phyloP scores from a whole-genome alignment of 2,888 invertebrate genomes.

The Didymodactylos carnosus region DNA sequence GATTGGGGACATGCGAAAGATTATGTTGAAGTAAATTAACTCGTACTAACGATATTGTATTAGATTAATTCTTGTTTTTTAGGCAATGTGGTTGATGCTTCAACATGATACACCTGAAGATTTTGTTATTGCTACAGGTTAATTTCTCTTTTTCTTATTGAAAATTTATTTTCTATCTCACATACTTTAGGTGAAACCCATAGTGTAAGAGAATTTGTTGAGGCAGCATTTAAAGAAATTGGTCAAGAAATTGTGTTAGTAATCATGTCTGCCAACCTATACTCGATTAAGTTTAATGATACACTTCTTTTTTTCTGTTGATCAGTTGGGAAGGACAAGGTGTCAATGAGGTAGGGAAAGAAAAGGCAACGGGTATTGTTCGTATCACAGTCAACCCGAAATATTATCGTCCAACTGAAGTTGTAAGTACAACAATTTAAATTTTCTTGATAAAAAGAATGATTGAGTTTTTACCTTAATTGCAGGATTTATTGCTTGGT shows the following conservation, averaged over 20 bases:
- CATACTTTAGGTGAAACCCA: constrained; percentile 36
- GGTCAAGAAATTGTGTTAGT: constrained; percentile 45
- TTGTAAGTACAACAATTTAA: constrained; percentile 35
- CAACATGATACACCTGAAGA: constrained; percentile 76
- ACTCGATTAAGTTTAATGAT: too few relatives aligned
- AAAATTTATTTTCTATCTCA: background rate
- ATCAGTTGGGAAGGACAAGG: constrained; percentile 65
- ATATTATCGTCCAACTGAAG: constrained; percentile 92
- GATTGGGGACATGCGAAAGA: constrained; percentile 83
- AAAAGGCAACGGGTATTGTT: constrained; percentile 49
- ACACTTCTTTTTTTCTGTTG: too few relatives aligned
- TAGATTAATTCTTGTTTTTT: too few relatives aligned
- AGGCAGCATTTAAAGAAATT: constrained; percentile 63
- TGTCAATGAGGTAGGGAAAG: constrained; percentile 57
- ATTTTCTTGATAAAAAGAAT: background rate
- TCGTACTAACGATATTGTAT: too few relatives aligned
- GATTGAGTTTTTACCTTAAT: background rate
- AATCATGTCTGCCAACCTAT: too few relatives aligned
- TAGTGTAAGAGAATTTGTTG: constrained; percentile 87
- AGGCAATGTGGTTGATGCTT: constrained; percentile 99
- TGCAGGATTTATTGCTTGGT: constrained; percentile 59
- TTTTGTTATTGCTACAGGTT: constrained; percentile 88
- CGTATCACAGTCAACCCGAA: constrained; percentile 72
- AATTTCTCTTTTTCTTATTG: constrained; percentile 37
- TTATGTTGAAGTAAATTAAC: constrained; percentile 85